Evolutionary conservation across 2,797 vertebrate genomes (phyloP).

Genomic region (Acrossocheilus fasciatus): DNA sequence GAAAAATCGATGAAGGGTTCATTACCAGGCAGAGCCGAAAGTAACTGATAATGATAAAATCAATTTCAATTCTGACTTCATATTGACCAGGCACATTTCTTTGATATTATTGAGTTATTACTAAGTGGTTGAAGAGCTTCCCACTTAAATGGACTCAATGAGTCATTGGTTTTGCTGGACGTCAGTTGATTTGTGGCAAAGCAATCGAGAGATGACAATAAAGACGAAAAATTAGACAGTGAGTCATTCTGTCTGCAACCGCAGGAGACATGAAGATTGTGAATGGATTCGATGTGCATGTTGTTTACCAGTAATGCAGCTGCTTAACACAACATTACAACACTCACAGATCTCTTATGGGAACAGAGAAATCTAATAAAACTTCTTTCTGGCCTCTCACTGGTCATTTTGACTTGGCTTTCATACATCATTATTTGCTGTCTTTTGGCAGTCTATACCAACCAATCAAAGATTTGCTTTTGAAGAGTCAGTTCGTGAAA

Average conservation of each 20-base stretch:
- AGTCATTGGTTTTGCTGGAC: slow-evolving; percentile 20
- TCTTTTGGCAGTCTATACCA: not conserved
- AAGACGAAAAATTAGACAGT: slow-evolving; percentile 1
- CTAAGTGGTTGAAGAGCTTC: slow-evolving; percentile 46
- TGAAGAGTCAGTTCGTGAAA: not conserved
- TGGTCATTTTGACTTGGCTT: not conserved
- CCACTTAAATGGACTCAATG: slow-evolving; percentile 43
- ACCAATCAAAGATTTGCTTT: not conserved
- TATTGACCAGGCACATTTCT: slow-evolving; percentile 37
- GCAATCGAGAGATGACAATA: not conserved
- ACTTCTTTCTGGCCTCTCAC: not conserved
- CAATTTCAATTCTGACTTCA: slow-evolving; percentile 56
- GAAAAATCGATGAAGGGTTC: slow-evolving; percentile 49
- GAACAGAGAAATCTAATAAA: not conserved
- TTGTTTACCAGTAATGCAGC: slow-evolving; percentile 5
- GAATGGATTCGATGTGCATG: not conserved
- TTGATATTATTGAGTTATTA: slow-evolving; percentile 53
- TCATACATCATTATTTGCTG: not conserved
- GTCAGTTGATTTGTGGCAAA: not conserved
- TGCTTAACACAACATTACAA: slow-evolving; percentile 2
- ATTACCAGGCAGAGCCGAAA: slow-evolving; percentile 47
- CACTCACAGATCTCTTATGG: not conserved
- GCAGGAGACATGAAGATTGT: not conserved
- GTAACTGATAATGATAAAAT: slow-evolving; percentile 63
- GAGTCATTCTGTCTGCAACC: not conserved